These are phyloP conservation scores for Adela reaumurella DNA, from an alignment of 2,888 invertebrate species.

Conservation along the genomic window DNA sequence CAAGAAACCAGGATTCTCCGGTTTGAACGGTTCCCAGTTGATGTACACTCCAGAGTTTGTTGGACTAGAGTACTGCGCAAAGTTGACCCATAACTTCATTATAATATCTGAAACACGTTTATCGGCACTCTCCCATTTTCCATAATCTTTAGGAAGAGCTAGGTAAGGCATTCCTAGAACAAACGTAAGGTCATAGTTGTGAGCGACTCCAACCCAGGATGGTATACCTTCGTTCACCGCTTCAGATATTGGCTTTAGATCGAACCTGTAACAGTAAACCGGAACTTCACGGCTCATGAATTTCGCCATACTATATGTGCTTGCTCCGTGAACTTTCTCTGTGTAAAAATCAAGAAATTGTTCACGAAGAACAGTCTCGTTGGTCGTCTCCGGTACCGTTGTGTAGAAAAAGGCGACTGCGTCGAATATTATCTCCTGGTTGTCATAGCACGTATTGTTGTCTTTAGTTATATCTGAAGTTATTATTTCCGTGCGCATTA, in stretches of 20 bases:
- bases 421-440: constrained; percentile 65
- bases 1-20: constrained; percentile 65
- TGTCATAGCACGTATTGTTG: constrained; percentile 57
- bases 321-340: constrained; percentile 71
- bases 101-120: constrained; percentile 75
- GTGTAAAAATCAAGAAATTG: constrained; percentile 69
- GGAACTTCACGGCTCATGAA: constrained; percentile 58
- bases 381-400: constrained; percentile 61
- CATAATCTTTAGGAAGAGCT: constrained; percentile 53
- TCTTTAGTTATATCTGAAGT: constrained; percentile 57
- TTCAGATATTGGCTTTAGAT: constrained; percentile 66
- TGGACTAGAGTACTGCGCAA: constrained; percentile 71
- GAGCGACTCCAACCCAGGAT: constrained; percentile 76
- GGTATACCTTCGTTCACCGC: constrained; percentile 64
- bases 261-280: constrained; percentile 73
- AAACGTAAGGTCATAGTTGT: constrained; percentile 77
- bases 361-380: constrained; percentile 59
- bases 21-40: constrained; percentile 70
- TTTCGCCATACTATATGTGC: constrained; percentile 65
- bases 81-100: constrained; percentile 79
- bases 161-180: constrained; percentile 79
- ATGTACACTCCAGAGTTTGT: constrained; percentile 68
- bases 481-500: constrained; percentile 61
- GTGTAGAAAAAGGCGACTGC: constrained; percentile 75
- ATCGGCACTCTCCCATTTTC: constrained; percentile 73